Base-by-base conservation (phyloP, 1,140 invertebrate species). In the Globodera ellingtonae region DNA sequence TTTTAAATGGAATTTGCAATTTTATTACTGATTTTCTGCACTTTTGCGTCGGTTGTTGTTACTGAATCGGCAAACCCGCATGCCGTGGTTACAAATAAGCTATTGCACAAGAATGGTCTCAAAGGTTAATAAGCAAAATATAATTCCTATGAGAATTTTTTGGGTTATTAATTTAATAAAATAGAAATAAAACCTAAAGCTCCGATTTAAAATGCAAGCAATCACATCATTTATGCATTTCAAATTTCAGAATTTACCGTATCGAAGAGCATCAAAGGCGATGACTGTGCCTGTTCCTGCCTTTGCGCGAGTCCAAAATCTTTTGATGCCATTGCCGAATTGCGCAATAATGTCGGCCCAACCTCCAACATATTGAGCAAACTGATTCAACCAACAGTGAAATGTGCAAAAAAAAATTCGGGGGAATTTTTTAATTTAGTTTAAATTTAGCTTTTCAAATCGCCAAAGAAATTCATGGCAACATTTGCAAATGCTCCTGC, bases 401-500 rank as follows among this genome's bases (percentile, higher is more conserved):
- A 47, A 77, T 13, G 65, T 67, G 5, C 13, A 13, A 18, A 35
- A 67, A 35, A 67, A 21, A 46, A 75, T 75, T 10, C 15, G 4
- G 15, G 52, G 52, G 4, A 62, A 21, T 24, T 62, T n/a, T 75
- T 6, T 7, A 35, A 46, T 47, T 15, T 10, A n/a, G 35, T 35
- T 24, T 4, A 21, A 48, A 44, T 67, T 62, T 67, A 77, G 75
- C 15, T 10, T 77, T 77, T 46, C 24, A 65, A 47, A 77, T 77
- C 4, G 59, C 44, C 75, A 77, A 77, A 35, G 62, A 77, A 46
- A 77, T 77, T 35, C 62, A 46, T 47, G 75, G 75, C 24, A 77
- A 77, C 50, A 15, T 62, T 44, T 77, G 75, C 48, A 77, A 77
- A 77, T 77, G 75, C 24, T 77, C 75, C 13, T 77, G 75, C 35